Percentiles rank a stretch among this genome's conserved stretches.
Conservation (phyloP, 2,888 invertebrate species). For the Lasioglossum villosulum region DNA sequence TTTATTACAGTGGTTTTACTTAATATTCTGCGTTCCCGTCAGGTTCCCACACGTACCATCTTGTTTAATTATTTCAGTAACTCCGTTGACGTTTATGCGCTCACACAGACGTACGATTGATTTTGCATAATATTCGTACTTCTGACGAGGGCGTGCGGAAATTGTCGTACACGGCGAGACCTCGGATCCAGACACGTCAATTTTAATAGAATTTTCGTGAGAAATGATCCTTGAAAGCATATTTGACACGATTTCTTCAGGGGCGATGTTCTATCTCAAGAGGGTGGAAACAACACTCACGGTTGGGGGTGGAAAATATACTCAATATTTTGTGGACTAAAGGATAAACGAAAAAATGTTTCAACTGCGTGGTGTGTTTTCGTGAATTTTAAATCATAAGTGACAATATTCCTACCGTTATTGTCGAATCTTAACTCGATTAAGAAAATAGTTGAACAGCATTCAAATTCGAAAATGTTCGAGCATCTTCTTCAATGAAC, state of each 20-base stretch:
- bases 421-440: neutral
- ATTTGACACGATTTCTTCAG: neutral
- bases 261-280: no score
- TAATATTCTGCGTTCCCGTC: neutral
- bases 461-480: neutral
- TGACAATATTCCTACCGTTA: no score
- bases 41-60: neutral
- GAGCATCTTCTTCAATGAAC: no score
- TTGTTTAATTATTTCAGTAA: slow-evolving; percentile 11
- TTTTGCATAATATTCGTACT: neutral
- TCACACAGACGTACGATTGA: neutral
- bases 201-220: neutral
- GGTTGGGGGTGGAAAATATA: no score
- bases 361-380: no score
- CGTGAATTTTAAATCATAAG: no score
- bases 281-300: no score
- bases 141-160: neutral
- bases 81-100: neutral
- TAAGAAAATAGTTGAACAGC: neutral
- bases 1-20: slow-evolving; percentile 13
- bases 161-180: neutral
- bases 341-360: no score
- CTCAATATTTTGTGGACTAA: no score
- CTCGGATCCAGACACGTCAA: neutral
- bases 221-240: neutral